phyloP scores from a whole-genome alignment of 1,140 invertebrate genomes.

The Tetramorium simillimum region DNA sequence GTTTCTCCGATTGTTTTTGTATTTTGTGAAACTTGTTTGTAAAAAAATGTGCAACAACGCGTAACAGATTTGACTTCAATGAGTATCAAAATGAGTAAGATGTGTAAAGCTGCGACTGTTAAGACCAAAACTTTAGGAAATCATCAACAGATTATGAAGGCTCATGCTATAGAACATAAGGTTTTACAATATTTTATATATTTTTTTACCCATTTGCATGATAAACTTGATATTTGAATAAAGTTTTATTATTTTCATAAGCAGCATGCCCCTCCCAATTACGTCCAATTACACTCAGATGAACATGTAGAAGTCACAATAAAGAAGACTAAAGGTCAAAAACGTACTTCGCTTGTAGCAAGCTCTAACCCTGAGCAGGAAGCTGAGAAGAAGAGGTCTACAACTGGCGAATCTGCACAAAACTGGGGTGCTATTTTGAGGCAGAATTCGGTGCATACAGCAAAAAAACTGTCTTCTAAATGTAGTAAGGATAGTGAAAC shows the following conservation, averaged over 20 bases:
- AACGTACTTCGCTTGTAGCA: constrained; percentile 61
- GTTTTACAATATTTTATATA: not conserved
- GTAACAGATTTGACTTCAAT: constrained; percentile 45
- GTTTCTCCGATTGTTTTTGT: not conserved
- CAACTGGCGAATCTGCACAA: constrained; percentile 25
- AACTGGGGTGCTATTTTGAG: constrained; percentile 68
- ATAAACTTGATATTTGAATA: not conserved
- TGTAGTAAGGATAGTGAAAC: constrained; percentile 45
- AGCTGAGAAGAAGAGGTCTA: constrained; percentile 57
- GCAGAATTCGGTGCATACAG: constrained; percentile 68
- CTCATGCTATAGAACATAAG: not conserved
- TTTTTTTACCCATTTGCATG: not conserved
- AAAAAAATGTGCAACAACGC: not conserved
- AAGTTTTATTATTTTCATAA: not conserved
- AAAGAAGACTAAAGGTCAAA: constrained; percentile 56
- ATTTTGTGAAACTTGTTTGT: not conserved
- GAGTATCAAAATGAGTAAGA: constrained; percentile 57
- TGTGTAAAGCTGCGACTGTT: constrained; percentile 18
- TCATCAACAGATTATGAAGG: constrained; percentile 15
- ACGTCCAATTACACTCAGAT: constrained; percentile 62
- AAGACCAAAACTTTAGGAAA: constrained; percentile 48
- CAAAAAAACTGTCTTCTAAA: constrained; percentile 55
- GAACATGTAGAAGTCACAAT: constrained; percentile 71
- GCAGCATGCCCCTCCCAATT: constrained; percentile 44
- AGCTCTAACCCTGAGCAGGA: constrained; percentile 60